A percentile compares a stretch with the other conserved stretches of the same genome.
Evolutionary conservation across 2,888 invertebrate genomes (phyloP).

Genomic region (Tipula lateralis): DNA sequence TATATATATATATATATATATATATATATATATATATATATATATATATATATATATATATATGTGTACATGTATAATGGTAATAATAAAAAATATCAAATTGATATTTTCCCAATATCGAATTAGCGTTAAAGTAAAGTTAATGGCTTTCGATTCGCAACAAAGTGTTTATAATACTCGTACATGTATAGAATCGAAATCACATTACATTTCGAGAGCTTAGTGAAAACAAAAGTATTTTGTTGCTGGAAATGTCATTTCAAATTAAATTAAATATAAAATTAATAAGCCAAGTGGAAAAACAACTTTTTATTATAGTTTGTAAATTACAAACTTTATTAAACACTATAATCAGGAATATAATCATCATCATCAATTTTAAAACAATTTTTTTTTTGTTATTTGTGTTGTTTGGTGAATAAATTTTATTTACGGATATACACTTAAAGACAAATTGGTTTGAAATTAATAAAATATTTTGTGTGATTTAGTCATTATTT

Average conservation of each 20-base stretch:
- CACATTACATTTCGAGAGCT: neutral
- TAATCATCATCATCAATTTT: constrained; percentile 1
- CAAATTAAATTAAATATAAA: constrained; percentile 2
- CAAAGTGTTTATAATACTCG: neutral
- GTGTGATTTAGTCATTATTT: constrained; percentile 21
- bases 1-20: neutral
- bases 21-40: neutral
- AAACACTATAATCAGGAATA: neutral
- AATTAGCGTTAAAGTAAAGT: neutral
- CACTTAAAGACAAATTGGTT: neutral
- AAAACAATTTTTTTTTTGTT: neutral
- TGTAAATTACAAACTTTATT: neutral
- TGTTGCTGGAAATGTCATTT: neutral
- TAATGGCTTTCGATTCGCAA: neutral
- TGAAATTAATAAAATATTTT: constrained; percentile 11
- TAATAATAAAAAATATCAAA: neutral
- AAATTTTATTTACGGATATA: constrained; percentile 11
- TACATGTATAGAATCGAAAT: neutral
- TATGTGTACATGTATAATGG: neutral
- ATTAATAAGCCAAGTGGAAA: neutral
- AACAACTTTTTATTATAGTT: neutral
- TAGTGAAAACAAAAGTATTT: neutral
- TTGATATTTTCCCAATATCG: neutral
- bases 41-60: neutral
- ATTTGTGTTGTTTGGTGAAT: neutral